Conservation (phyloP, 2,113 vertebrate species). For the Silurus asotus region DNA sequence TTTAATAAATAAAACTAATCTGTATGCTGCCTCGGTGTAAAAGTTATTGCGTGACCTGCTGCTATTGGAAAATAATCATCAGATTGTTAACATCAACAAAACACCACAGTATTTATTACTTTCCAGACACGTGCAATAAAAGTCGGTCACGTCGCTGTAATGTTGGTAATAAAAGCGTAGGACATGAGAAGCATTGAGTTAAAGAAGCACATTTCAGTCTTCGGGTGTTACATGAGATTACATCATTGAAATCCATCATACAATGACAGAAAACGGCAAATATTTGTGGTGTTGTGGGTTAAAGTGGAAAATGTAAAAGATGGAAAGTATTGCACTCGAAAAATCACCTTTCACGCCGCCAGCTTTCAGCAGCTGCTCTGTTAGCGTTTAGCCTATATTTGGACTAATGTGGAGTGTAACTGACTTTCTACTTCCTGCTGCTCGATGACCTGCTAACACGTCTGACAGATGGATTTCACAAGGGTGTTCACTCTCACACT, state of each 20-base stretch:
- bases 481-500: constrained; percentile 15
- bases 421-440: constrained; percentile 21
- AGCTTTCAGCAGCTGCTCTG: constrained; percentile 17
- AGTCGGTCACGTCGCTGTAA: not conserved
- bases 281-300: not conserved
- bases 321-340: not conserved
- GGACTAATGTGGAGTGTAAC: constrained; percentile 20
- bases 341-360: constrained; percentile 3
- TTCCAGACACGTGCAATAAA: not conserved
- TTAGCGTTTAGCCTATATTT: constrained; percentile 35
- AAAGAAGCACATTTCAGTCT: not conserved
- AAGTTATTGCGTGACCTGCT: not conserved
- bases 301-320: not conserved
- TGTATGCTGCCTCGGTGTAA: not conserved
- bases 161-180: no score
- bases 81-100: not conserved
- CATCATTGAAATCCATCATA: constrained; percentile 1
- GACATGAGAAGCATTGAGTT: not conserved
- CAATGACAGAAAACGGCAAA: not conserved
- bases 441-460: constrained; percentile 31
- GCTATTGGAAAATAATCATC: not conserved
- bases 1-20: not conserved
- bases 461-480: constrained; percentile 16
- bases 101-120: not conserved
- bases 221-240: not conserved